Evolutionary conservation across 2,888 invertebrate genomes (phyloP).

Genomic region (Leptopterna dolabrata): DNA sequence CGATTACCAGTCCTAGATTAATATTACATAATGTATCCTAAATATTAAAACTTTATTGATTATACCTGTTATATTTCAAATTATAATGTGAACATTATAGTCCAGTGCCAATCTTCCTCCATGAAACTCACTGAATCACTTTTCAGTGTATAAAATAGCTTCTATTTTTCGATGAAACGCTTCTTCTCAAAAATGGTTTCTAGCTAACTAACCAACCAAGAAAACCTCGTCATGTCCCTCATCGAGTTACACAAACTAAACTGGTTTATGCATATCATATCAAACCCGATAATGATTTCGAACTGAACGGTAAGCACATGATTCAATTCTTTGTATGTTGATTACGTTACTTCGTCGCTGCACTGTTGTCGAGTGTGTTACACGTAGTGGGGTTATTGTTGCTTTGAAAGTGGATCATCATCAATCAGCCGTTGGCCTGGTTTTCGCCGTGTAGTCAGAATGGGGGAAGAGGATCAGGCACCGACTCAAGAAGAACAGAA

Average conservation of each 20-base stretch:
- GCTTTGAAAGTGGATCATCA: background rate
- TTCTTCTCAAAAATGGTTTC: no score
- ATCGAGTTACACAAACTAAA: background rate
- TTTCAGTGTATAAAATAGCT: no score
- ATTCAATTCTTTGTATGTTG: background rate
- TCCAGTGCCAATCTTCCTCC: no score
- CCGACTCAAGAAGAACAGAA: slow-evolving; percentile 50
- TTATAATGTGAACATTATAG: no score
- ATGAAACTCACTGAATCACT: no score
- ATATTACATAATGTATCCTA: no score
- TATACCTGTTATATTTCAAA: no score
- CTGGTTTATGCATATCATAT: background rate
- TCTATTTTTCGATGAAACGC: no score
- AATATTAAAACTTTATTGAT: no score
- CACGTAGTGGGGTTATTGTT: background rate
- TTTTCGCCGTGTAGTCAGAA: background rate
- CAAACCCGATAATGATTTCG: background rate
- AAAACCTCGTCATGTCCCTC: slow-evolving; percentile 1
- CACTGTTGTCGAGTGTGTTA: background rate
- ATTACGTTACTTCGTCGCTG: background rate
- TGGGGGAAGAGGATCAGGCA: slow-evolving; percentile 49
- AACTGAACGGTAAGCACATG: background rate
- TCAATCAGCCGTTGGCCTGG: background rate
- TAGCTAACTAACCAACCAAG: background rate
- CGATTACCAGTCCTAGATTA: no score